Conservation (phyloP, 2,113 vertebrate genomes). For the Trematocara stigmaticum region DNA sequence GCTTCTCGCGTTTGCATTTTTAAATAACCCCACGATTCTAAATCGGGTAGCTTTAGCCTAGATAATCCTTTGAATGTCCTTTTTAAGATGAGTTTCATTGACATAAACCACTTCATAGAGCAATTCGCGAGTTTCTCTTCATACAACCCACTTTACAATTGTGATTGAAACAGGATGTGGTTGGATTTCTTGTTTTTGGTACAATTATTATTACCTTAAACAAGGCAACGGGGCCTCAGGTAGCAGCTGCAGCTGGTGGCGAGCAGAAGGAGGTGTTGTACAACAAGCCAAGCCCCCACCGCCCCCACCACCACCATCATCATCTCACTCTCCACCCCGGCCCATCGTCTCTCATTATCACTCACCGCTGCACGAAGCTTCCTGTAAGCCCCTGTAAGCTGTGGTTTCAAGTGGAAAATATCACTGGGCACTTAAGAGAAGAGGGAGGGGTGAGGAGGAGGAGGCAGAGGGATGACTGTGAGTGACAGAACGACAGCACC, state of each 20-base stretch:
- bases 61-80: constrained; percentile 12
- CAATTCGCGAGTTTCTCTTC: background rate
- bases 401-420: constrained; percentile 60
- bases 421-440: constrained; percentile 57
- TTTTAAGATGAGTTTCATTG: constrained; percentile 14
- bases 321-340: background rate
- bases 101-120: constrained; percentile 56
- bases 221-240: background rate
- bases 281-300: background rate
- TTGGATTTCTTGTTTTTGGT: constrained; percentile 44
- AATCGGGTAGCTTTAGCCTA: constrained; percentile 8
- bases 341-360: constrained; percentile 20
- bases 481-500: background rate
- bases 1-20: background rate
- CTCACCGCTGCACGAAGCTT: constrained; percentile 14
- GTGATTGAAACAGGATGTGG: constrained; percentile 72
- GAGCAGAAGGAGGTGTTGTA: background rate
- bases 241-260: background rate
- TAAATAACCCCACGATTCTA: constrained; percentile 7
- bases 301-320: background rate
- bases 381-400: constrained; percentile 47
- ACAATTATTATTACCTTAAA: constrained; percentile 7
- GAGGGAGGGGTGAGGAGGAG: background rate
- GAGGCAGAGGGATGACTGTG: constrained; percentile 1
- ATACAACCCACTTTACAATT: background rate